phyloP scores from a whole-genome alignment of 2,888 invertebrate genomes.

The Lagria hirta region DNA sequence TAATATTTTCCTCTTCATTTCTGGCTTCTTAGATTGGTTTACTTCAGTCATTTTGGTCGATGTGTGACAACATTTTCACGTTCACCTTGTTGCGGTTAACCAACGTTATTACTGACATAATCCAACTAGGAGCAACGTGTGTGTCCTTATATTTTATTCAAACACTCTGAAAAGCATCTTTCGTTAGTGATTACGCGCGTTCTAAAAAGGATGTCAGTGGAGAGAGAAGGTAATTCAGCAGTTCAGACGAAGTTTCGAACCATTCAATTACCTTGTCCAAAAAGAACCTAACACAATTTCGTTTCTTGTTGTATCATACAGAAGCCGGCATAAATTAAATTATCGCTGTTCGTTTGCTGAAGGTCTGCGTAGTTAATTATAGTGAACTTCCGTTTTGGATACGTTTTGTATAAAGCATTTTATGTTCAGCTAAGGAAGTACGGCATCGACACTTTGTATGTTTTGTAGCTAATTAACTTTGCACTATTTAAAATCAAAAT shows the following conservation, averaged over 20 bases:
- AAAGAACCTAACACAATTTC: constrained; percentile 12
- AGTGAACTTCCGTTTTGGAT: no score
- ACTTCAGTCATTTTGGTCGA: no score
- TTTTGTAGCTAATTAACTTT: no score
- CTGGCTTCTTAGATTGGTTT: no score
- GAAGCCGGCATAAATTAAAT: constrained; percentile 18
- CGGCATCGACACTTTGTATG: no score
- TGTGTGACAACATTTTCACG: constrained; percentile 10
- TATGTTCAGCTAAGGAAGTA: no score
- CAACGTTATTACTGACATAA: constrained; percentile 20
- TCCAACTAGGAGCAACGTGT: constrained; percentile 15
- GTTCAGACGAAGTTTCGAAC: constrained; percentile 20
- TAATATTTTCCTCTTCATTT: no score
- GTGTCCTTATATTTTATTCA: constrained; percentile 26
- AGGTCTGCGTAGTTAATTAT: no score
- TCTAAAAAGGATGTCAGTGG: constrained; percentile 24
- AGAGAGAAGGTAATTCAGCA: constrained; percentile 21
- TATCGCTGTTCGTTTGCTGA: no score
- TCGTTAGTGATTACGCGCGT: constrained; percentile 25
- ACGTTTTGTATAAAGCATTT: no score
- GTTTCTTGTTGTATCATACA: constrained; percentile 15
- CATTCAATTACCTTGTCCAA: constrained; percentile 23
- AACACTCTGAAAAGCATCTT: constrained; percentile 22
- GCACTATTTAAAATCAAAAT: no score
- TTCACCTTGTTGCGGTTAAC: constrained; percentile 15